Evolutionary conservation across 2,888 invertebrate genomes (phyloP).

Genomic region (Agrochola circellaris): DNA sequence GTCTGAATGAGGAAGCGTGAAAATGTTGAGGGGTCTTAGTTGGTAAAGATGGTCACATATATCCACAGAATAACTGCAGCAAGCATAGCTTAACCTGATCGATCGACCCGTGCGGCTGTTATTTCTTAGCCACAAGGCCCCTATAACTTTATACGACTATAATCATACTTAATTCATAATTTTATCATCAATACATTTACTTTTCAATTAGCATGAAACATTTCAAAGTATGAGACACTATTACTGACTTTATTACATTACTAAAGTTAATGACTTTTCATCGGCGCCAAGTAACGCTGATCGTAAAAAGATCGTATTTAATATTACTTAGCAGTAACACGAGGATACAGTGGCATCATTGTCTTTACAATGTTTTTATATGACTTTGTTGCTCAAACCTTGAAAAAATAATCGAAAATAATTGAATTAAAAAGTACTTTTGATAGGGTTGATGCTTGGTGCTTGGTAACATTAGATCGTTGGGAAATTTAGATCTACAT

Average conservation of each 20-base stretch:
- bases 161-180: neutral
- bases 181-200: neutral
- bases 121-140: too few relatives aligned
- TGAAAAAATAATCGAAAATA: conserved; percentile 25
- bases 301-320: conserved; percentile 42
- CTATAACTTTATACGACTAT: too few relatives aligned
- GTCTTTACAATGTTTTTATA: conserved; percentile 41
- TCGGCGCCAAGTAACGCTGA: conserved; percentile 14
- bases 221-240: conserved; percentile 12
- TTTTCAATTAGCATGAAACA: conserved; percentile 7
- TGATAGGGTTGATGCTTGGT: conserved; percentile 1
- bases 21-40: too few relatives aligned
- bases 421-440: conserved; percentile 16
- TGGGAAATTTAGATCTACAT: too few relatives aligned
- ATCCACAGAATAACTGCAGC: too few relatives aligned
- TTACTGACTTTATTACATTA: conserved; percentile 33
- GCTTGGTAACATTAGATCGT: too few relatives aligned
- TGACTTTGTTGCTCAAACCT: conserved; percentile 11
- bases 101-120: too few relatives aligned
- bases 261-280: conserved; percentile 26
- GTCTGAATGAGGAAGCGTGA: too few relatives aligned
- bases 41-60: too few relatives aligned
- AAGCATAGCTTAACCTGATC: too few relatives aligned
- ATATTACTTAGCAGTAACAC: conserved; percentile 20
- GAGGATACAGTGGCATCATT: conserved; percentile 17